These are phyloP conservation scores for Echinops telfairi DNA, from an alignment of 2,113 vertebrate genomes.

Conservation along the genomic window DNA sequence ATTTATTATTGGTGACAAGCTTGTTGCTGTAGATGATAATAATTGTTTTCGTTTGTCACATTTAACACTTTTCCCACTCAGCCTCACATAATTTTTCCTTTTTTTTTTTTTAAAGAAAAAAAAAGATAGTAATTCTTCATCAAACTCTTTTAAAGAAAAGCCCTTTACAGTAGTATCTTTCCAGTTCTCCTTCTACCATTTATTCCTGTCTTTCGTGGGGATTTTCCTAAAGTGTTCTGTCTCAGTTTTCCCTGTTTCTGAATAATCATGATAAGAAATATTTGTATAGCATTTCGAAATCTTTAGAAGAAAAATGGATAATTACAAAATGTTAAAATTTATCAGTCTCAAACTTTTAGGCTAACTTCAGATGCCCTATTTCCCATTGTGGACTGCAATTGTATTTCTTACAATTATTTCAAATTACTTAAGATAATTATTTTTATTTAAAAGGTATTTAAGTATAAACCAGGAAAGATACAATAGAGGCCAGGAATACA, in stretches of 20 bases:
- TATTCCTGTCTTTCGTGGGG: background rate
- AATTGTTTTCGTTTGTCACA: constrained; percentile 1
- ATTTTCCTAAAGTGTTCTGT: constrained; percentile 5
- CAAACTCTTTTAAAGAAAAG: background rate
- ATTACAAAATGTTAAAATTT: constrained; percentile 2
- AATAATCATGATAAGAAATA: constrained; percentile 7
- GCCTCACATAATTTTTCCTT: background rate
- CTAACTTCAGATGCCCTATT: background rate
- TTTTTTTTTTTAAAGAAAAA: background rate
- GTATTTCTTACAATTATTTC: background rate
- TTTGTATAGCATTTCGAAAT: background rate
- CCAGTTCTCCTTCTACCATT: background rate
- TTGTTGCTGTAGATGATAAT: constrained; percentile 19
- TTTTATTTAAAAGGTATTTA: constrained; percentile 23
- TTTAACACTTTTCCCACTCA: background rate
- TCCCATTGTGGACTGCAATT: background rate
- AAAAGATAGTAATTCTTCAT: background rate
- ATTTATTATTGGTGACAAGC: background rate
- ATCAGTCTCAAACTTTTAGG: background rate
- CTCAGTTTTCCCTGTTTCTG: background rate
- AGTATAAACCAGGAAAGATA: background rate
- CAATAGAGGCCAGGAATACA: background rate
- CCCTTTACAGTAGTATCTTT: background rate
- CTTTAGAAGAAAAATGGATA: background rate
- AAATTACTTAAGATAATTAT: constrained; percentile 39